Base-by-base conservation (phyloP, 2,797 vertebrate genomes). In the Crocodylus rhombifer region DNA sequence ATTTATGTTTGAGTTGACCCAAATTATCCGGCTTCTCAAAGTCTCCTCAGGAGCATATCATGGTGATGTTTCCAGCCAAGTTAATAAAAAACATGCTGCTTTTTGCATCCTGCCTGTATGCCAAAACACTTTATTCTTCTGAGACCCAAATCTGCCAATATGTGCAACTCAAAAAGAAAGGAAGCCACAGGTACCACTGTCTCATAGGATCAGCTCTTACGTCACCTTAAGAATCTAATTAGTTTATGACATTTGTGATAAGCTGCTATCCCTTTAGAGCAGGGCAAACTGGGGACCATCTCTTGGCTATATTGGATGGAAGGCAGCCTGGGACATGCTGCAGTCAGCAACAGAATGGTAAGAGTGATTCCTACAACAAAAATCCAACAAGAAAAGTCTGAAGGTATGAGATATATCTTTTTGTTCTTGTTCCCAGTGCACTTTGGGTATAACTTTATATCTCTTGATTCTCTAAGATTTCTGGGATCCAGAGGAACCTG, bases 21-120 rank as follows among this genome's bases (percentile, higher is more conserved):
- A 5, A 62, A 77, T 90, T 69, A 90, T 36, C 10, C 9, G 14
- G 73, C 23, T 75, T 92, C 69, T 60, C 90, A 57, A 75, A 84
- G 7, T 1, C 14, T 23, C 4, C 58, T 20, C 33, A 20, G 2
- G 1, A 65, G 73, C 80, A 7, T 33, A n/a, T 9, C 79, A 73
- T 5, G 9, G 26, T 42, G 87, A 85, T 20, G 16, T 23, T 79
- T 69, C 28, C 15, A 80, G 23, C 28, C 16, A 65, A 12, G 10
- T n/a, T 82, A 71, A 33, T 9, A 56, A 58, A 58, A 77, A 77
- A 16, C 14, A 14, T 82, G 17, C 56, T 25, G 55, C n/a, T 23
- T n/a, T 33, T 74, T 10, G 4, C 42, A 25, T n/a, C 23, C 71
- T 42, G 5, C 25, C 69, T 14, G 42, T 33, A 42, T 25, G 51